Evolutionary conservation across 2,888 invertebrate species (phyloP).

Genomic region (Yponomeuta malinellus): DNA sequence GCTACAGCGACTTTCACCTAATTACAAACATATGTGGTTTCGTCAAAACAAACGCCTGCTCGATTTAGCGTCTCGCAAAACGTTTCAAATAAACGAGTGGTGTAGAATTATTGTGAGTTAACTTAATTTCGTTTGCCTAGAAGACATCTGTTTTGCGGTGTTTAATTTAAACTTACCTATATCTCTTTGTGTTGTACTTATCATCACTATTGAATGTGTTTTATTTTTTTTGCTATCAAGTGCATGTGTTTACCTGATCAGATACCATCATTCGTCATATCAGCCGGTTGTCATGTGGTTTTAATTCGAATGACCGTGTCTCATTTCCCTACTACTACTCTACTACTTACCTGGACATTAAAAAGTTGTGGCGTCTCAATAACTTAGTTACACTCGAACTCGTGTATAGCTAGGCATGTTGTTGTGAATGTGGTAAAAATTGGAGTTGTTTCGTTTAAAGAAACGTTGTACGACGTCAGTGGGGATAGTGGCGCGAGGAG

Average conservation of each 20-base stretch:
- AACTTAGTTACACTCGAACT: no score
- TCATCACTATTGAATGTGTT: not conserved
- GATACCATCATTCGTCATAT: not conserved
- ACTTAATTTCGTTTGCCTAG: not conserved
- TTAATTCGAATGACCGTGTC: not conserved
- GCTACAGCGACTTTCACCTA: slow-evolving; percentile 53
- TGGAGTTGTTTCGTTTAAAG: slow-evolving; percentile 9
- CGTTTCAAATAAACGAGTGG: not conserved
- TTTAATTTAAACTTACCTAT: not conserved
- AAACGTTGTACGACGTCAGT: slow-evolving; percentile 13
- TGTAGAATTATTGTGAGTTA: not conserved
- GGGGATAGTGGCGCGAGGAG: slow-evolving; percentile 20
- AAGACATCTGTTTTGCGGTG: not conserved
- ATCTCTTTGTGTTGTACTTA: not conserved
- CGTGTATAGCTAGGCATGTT: not conserved
- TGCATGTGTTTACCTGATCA: not conserved
- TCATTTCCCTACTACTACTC: not conserved
- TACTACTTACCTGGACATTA: not conserved
- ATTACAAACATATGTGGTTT: slow-evolving; percentile 31
- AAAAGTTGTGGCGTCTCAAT: not conserved
- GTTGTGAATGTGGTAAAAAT: not conserved
- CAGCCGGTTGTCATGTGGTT: not conserved
- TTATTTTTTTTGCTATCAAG: not conserved
- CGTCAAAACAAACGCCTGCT: slow-evolving; percentile 21
- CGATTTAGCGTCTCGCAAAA: not conserved